Evolutionary conservation across 2,888 invertebrate genomes (phyloP), one percentile per base, ranked within the genome.

Genomic region (Craniophora ligustri): DNA sequence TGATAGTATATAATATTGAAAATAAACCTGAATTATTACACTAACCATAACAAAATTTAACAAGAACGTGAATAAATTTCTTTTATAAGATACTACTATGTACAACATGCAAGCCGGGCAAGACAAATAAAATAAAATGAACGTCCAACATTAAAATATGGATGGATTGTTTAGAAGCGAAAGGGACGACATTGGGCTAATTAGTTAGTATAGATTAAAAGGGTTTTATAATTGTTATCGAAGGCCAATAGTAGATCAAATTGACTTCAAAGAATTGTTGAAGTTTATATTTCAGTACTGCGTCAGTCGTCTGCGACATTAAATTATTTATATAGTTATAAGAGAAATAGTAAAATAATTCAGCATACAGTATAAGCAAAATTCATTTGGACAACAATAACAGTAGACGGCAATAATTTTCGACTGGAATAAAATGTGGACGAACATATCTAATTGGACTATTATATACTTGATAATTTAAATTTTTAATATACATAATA

Each of bases 31-130:
- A 82, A 83, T 83, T 85, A 86, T 86, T 87, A 87, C 85, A 88
- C 88, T 89, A 91, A 80, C 84, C 81, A 87, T 87, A 87, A 86
- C 88, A 89, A 89, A 91, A 85, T 87, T 88, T 86, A 90, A 90
- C 89, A 88, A 90, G 88, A 87, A 88, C 83, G 82, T 78, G 82
- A 86, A 86, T 88, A 86, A 87, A 82, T 82, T 81, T 77, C 68
- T 85, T 80, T 80, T 78, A 71, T 76, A 86, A 77, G 83, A 84
- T 67, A 82, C 85, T 87, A 87, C 76, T 92, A 91, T 91, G 66
- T 91, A 91, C 88, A 89, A 88, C 87, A 90, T 87, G 88, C 86
- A 88, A 88, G 86, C 85, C 81, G 88, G 92, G 92, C 92, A 92
- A 92, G 92, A 91, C 81, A 79, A 86, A 81, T 84, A 79, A 83